Evolutionary conservation across 2,797 vertebrate species (phyloP).

Genomic region (Aldrovandia affinis): DNA sequence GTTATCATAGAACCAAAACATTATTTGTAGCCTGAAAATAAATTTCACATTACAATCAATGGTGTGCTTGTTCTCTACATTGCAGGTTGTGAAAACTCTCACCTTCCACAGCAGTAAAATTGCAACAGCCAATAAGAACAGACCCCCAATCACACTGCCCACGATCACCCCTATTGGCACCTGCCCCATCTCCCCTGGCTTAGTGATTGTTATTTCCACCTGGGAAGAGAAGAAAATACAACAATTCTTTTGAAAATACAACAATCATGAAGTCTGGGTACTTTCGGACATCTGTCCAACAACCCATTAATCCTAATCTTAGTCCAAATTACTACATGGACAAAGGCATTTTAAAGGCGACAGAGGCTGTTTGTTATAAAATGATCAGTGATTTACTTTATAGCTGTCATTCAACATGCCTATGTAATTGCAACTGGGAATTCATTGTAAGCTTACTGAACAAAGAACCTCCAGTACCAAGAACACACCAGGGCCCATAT

Average conservation of each 20-base stretch:
- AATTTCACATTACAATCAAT: no score
- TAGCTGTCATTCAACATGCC: not conserved
- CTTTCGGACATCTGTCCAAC: not conserved
- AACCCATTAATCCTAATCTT: not conserved
- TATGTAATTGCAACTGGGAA: not conserved
- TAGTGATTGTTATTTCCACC: conserved; percentile 83
- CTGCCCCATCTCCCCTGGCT: conserved; percentile 79
- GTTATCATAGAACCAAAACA: no score
- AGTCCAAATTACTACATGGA: not conserved
- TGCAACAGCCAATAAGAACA: conserved; percentile 77
- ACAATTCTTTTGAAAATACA: not conserved
- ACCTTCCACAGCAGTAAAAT: conserved; percentile 87
- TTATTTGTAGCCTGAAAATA: no score
- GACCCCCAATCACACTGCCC: conserved; percentile 82
- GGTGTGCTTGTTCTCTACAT: no score
- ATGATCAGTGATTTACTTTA: not conserved
- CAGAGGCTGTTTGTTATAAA: not conserved
- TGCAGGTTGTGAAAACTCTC: conserved; percentile 15
- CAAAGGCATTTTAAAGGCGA: not conserved
- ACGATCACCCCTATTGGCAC: conserved; percentile 83
- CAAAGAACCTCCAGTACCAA: no score
- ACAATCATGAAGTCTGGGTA: not conserved
- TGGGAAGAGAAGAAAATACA: conserved; percentile 48
- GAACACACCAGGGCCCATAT: no score
- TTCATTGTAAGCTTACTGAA: not conserved